Conservation (phyloP, 2,888 invertebrate species). For the Microctonus aethiopoides region DNA sequence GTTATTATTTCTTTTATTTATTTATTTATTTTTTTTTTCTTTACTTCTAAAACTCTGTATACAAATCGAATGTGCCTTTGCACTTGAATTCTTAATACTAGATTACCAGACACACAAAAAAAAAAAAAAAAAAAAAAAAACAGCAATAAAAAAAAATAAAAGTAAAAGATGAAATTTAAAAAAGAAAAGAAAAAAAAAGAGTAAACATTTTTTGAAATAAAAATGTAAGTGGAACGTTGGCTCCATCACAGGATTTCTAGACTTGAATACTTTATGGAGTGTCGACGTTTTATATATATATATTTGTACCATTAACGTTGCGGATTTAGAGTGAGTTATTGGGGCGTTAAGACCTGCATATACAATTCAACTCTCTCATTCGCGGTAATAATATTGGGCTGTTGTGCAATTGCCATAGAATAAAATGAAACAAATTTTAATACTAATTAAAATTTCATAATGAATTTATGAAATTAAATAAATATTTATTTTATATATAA, state of each 20-base stretch:
- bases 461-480: background rate
- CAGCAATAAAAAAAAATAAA: too few species aligned
- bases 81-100: background rate
- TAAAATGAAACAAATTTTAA: slow-evolving; percentile 2
- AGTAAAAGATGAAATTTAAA: background rate
- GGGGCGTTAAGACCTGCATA: slow-evolving; percentile 12
- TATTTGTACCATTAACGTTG: background rate
- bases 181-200: background rate
- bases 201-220: background rate
- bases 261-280: slow-evolving; percentile 19
- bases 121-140: too few species aligned
- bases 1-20: too few species aligned
- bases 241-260: slow-evolving; percentile 5
- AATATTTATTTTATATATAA: background rate
- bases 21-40: background rate
- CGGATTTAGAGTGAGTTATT: slow-evolving; percentile 21
- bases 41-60: too few species aligned
- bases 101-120: background rate
- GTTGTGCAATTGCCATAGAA: slow-evolving; percentile 2
- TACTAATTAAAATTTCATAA: background rate
- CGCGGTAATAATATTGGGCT: background rate
- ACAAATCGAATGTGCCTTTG: slow-evolving; percentile 10
- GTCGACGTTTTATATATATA: slow-evolving; percentile 1
- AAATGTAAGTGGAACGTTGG: background rate
- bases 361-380: background rate